These are phyloP conservation scores for Danaus plexippus DNA, from an alignment of 1,140 invertebrate species.

Conservation along the genomic window DNA sequence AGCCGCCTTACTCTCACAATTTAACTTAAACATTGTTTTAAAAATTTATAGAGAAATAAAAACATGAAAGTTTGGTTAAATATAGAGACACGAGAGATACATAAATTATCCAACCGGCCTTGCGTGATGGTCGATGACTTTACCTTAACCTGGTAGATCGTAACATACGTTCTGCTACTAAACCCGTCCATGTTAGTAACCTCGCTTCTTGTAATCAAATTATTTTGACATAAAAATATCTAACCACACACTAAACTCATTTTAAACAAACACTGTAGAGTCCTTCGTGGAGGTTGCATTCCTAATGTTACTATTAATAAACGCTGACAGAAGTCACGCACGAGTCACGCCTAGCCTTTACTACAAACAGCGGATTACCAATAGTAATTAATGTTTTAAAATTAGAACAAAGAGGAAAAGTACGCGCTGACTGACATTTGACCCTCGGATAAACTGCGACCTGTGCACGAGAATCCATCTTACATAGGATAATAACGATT, in stretches of 20 bases:
- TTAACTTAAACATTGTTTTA: background rate
- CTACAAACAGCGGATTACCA: conserved; percentile 18
- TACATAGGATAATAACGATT: background rate
- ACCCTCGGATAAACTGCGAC: conserved; percentile 46
- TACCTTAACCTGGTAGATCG: conserved; percentile 15
- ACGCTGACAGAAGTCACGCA: too few species aligned
- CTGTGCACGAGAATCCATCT: conserved; percentile 21
- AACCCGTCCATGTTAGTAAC: conserved; percentile 23
- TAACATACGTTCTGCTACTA: conserved; percentile 10
- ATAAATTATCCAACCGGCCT: background rate
- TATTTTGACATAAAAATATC: too few species aligned
- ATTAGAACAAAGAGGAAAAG: conserved; percentile 61
- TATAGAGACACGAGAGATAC: too few species aligned
- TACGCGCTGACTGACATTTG: conserved; percentile 25
- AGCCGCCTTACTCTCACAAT: conserved; percentile 18
- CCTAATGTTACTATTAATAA: too few species aligned
- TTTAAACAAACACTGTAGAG: too few species aligned
- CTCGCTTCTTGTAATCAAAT: background rate
- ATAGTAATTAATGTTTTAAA: conserved; percentile 35
- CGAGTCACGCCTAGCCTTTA: conserved; percentile 14
- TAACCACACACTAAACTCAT: too few species aligned
- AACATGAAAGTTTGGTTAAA: too few species aligned
- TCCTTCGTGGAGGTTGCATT: too few species aligned
- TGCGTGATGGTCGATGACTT: conserved; percentile 14
- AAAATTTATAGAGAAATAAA: too few species aligned